Base-by-base conservation (phyloP, 1,140 invertebrate species). In the Heliconius nattereri region DNA sequence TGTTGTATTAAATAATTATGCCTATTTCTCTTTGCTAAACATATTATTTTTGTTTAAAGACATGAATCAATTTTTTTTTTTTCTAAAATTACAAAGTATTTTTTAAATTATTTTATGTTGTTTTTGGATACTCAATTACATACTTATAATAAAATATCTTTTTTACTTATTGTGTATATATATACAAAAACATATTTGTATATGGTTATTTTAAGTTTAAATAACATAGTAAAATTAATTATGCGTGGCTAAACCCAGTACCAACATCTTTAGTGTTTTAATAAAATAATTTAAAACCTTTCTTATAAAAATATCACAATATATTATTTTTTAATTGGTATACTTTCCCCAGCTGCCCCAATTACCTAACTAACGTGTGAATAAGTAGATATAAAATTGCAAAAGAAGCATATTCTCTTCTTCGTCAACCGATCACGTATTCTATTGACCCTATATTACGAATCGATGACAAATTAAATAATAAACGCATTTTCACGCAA, bases 381-480 rank as follows among this genome's bases (percentile, higher is more conserved):
- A 23, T 76, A 74, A 75, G 71, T 71, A 79, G 45, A 76, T 81
- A 71, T 77, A 71, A 79, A 79, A 54, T 78, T 75, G n/a, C 37
- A 45, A 11, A 9, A 37, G 16, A 72, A 81, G 79, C 77, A 78
- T n/a, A 71, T 80, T 80, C 19, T 83, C 45, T 76, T 79, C 75
- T 54, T 82, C 32, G 49, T 49, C 40, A 32, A 37, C 57, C 26
- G 45, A 75, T 78, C 75, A 81, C 80, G 80, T 82, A 76, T 75
- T 80, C 70, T 78, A 70, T 29, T 82, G 78, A 75, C 74, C 71
- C 77, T 80, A 78, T 66, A 72, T 49, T 73, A 35, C 45, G 78
- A 81, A 81, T 29, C 78, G 82, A 78, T 81, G 78, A 81, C 75
- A 45, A 75, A 74, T 79, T 71, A 77, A 76, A 82, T 66, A 76